Evolutionary conservation across 2,888 invertebrate genomes (phyloP), one percentile per base, ranked within the genome.

Genomic region (Antitype chi): DNA sequence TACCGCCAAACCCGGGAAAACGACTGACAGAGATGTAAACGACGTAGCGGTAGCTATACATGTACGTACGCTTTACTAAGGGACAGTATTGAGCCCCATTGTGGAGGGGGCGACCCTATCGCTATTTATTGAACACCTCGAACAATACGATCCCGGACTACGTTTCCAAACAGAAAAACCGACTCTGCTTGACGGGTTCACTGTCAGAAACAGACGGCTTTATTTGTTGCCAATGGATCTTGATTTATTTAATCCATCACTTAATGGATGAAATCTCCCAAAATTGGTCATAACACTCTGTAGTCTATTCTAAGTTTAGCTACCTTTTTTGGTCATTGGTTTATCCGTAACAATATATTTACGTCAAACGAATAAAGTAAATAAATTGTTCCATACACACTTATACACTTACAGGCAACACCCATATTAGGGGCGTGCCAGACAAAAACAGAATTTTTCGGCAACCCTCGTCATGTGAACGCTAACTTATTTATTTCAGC

Each of bases 401-500:
- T 70, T 68, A 78, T 74, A 87, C 70, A 76, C 63, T 70, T 25
- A 55, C 52, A 52, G 53, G 64, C 67, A 62, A 74, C 85, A 77
- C 76, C 63, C 80, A 76, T 69, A 84, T 69, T 78, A 85, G 47
- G 64, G 78, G 78, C 70, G 75, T 63, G 86, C 70, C 81, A 79
- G 81, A 85, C 84, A 88, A 84, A 86, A 86, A 84, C 83, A 77
- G 82, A 82, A 73, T 82, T 82, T 80, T 83, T 74, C 81, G 66
- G 66, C 71, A 60, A 88, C 88, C 88, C 88, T 88, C 86, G 87
- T 88, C 88, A 89, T 87, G 76, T 72, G 75, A 81, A 80, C 81
- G 85, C 78, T 89, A 85, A 87, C 87, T 88, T 89, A 88, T 88
- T 88, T 87, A 87, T 88, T 86, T 88, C 85, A 85, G 82, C 78